Base-by-base conservation (phyloP, 2,113 vertebrate species). In the Mesocricetus auratus region DNA sequence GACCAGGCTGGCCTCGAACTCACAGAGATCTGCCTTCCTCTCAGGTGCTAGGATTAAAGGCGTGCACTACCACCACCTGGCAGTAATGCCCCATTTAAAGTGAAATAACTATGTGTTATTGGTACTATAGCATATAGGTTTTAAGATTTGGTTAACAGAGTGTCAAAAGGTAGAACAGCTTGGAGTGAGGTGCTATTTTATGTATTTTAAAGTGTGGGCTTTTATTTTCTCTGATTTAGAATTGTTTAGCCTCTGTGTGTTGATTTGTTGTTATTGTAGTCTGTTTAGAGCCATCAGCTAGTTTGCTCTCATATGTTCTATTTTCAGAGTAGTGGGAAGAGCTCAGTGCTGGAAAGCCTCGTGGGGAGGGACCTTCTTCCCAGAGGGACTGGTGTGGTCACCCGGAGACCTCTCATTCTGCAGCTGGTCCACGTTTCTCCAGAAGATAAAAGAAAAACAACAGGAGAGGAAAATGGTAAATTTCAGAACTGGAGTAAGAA, bases 291-390 rank as follows among this genome's bases (percentile, higher is more conserved):
- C 82, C 95, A 69, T 91, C 88, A 75, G 56, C 42, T 98, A 60
- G 97, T 33, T 75, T 82, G 36, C 39, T 53, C 13, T 86, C 95
- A 7, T 89, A 0, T 97, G 81, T 98, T 94, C 13, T 78, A 60
- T 97, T 98, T 99, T 98, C 99, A 99, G 99, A 99, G 99, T 98
- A 99, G 99, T 93, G 99, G 99, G 87, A 99, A 99, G 98, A 99
- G 99, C 98, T 99, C 99, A 2, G 99, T 99, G 87, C 98, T 99
- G 97, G 99, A 99, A 98, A 99, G 99, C 97, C 98, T 99, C 56
- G 99, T 99, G 92, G 99, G 99, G 69, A 98, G 98, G 90, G 99
- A 99, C 98, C 98, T 99, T 94, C 98, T 99, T 88, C 99, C 99
- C 36, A 99, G 99, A 93, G 99, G 99, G 24, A 99, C 99, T n/a